Evolutionary conservation across 2,888 invertebrate genomes (phyloP).

Genomic region (Mimumesa dahlbomi): DNA sequence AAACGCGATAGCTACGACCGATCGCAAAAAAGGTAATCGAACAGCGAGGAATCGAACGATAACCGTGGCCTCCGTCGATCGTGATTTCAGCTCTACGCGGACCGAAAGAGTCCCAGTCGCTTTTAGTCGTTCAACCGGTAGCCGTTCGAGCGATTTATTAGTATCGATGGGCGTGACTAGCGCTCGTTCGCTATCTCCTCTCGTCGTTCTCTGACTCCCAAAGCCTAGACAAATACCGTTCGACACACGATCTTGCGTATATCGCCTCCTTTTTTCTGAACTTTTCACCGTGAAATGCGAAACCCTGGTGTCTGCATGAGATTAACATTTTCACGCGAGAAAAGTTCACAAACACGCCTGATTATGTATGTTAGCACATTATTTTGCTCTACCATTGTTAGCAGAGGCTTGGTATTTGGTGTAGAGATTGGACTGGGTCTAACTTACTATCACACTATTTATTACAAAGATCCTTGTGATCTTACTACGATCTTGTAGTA

Average conservation of each 20-base stretch:
- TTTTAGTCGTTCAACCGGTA: slow-evolving; percentile 38
- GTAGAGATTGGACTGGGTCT: too few relatives aligned
- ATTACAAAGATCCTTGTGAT: too few relatives aligned
- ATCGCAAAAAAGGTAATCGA: background rate
- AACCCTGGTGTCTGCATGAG: too few relatives aligned
- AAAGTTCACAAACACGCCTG: too few relatives aligned
- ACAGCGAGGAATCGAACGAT: slow-evolving; percentile 6
- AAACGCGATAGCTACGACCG: background rate
- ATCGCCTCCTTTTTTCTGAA: too few relatives aligned
- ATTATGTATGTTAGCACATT: too few relatives aligned
- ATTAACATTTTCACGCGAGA: too few relatives aligned
- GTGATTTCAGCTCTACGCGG: slow-evolving; percentile 8
- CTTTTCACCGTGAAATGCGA: too few relatives aligned
- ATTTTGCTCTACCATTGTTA: too few relatives aligned
- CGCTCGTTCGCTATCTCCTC: slow-evolving; percentile 47
- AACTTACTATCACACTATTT: too few relatives aligned
- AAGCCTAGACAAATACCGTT: slow-evolving; percentile 16
- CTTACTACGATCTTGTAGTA: too few relatives aligned
- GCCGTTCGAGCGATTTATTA: slow-evolving; percentile 47
- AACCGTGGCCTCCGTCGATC: slow-evolving; percentile 1
- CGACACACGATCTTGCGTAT: background rate
- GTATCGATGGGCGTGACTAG: slow-evolving; percentile 56
- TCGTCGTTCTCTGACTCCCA: slow-evolving; percentile 13
- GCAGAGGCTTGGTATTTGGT: too few relatives aligned
- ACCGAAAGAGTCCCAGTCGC: background rate